phyloP scores from a whole-genome alignment of 1,140 invertebrate genomes.

The Nixonia krombeini region DNA sequence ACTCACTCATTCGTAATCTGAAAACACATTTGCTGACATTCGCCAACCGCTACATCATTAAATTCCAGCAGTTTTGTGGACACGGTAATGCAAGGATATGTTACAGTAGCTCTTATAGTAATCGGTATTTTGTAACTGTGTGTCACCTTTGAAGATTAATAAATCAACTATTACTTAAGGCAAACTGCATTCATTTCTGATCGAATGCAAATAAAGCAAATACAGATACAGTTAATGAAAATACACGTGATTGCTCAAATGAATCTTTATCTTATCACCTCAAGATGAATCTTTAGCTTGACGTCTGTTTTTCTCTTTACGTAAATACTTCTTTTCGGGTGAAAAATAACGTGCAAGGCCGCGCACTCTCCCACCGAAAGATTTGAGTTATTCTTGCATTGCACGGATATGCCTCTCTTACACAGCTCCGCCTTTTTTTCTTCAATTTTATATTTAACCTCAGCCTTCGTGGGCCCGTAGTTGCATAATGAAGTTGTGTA shows the following conservation, averaged over 20 bases:
- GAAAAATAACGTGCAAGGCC: constrained; percentile 52
- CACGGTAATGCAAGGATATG: constrained; percentile 57
- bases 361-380: constrained; percentile 49
- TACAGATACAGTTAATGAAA: no score
- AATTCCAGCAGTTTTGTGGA: constrained; percentile 58
- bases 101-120: constrained; percentile 56
- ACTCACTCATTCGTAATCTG: constrained; percentile 65
- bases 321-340: constrained; percentile 42
- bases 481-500: constrained; percentile 56
- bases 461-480: constrained; percentile 57
- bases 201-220: no score
- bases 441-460: constrained; percentile 44
- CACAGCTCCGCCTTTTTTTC: constrained; percentile 22
- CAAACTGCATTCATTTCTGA: no score
- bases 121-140: constrained; percentile 62
- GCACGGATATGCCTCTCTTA: constrained; percentile 49
- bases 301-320: constrained; percentile 35
- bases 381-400: constrained; percentile 38
- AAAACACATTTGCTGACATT: constrained; percentile 56
- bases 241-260: no score
- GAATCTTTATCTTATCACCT: constrained; percentile 42
- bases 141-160: constrained; percentile 43
- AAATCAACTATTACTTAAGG: not conserved
- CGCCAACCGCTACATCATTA: constrained; percentile 61
- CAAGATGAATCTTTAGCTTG: constrained; percentile 49